Evolutionary conservation across 2,888 invertebrate genomes (phyloP).

Genomic region (Mythimna impura): DNA sequence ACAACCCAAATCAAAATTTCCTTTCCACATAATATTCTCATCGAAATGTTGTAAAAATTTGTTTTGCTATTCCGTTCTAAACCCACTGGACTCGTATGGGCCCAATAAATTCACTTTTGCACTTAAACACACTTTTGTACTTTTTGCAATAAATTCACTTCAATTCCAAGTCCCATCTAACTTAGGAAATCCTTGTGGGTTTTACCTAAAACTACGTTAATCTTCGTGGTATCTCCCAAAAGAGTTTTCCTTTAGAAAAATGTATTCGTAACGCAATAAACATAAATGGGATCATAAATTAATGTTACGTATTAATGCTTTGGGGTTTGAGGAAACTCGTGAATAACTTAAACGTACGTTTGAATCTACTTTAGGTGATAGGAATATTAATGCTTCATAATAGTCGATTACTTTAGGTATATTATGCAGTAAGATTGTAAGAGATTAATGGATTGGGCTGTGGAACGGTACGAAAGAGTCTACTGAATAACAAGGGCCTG

Average conservation of each 20-base stretch:
- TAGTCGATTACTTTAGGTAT: not conserved
- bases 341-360: conserved; percentile 20
- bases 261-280: conserved; percentile 57
- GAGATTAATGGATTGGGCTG: no score
- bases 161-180: conserved; percentile 57
- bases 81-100: conserved; percentile 28
- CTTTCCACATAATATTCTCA: conserved; percentile 18
- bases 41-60: conserved; percentile 39
- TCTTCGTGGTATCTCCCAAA: conserved; percentile 52
- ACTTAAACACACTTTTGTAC: no score
- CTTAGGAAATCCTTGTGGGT: conserved; percentile 65
- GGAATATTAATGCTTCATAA: conserved; percentile 11
- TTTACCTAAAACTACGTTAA: conserved; percentile 58
- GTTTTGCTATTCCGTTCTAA: conserved; percentile 48
- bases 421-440: no score
- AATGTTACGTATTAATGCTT: conserved; percentile 36
- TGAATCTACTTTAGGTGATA: not conserved
- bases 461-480: no score
- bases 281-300: conserved; percentile 48
- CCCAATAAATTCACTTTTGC: conserved; percentile 68
- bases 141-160: no score
- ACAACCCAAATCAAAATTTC: not conserved
- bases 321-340: conserved; percentile 11
- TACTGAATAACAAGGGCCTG: no score
- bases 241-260: conserved; percentile 57